phyloP scores from a whole-genome alignment of 2,888 invertebrate species.

The Eristalinus aeneus region DNA sequence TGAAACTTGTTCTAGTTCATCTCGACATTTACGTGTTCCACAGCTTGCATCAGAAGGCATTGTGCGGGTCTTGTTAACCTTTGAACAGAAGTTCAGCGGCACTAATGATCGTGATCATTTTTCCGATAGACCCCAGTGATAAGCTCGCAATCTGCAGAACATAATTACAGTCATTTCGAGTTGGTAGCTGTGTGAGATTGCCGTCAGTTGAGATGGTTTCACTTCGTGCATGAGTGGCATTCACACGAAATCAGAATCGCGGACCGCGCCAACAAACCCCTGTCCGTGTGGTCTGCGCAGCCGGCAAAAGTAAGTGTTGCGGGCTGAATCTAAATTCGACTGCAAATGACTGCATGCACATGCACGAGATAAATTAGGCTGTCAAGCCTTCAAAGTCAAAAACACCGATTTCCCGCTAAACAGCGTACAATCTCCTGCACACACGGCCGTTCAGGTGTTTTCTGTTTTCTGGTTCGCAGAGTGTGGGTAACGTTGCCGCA shows the following conservation, averaged over 20 bases:
- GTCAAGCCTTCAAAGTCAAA: slow-evolving; percentile 19
- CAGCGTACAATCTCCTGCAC: background rate
- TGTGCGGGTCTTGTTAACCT: background rate
- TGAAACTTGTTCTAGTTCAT: background rate
- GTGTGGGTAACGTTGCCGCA: background rate
- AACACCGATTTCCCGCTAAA: slow-evolving; percentile 10
- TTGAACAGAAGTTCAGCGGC: background rate
- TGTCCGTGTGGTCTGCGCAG: background rate
- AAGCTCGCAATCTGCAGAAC: background rate
- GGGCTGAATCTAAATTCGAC: background rate
- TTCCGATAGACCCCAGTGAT: background rate
- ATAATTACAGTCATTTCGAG: background rate
- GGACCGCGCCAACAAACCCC: background rate
- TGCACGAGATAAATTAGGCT: background rate
- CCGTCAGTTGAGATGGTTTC: background rate
- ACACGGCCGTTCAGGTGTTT: background rate
- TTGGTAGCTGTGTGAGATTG: background rate
- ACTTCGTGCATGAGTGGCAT: background rate
- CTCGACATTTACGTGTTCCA: background rate
- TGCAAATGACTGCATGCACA: background rate
- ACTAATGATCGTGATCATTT: background rate
- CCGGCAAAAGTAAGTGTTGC: background rate
- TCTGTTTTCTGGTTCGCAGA: background rate
- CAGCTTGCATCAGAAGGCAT: background rate
- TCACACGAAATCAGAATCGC: background rate